phyloP scores from a whole-genome alignment of 2,888 invertebrate species.

The Argyra leucocephala region DNA sequence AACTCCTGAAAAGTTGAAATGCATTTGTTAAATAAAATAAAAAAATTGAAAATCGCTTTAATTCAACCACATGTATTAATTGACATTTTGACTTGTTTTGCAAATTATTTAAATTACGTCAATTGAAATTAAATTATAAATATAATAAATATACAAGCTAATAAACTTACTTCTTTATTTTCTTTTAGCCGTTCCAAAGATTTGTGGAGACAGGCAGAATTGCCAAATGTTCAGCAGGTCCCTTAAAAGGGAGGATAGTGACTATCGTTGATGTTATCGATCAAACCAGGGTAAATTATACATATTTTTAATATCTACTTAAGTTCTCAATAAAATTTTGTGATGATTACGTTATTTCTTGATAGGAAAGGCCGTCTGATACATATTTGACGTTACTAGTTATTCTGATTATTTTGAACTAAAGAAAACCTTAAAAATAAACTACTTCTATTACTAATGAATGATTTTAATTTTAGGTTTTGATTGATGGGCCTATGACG shows the following conservation, averaged over 20 bases:
- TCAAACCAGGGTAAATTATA: slow-evolving; percentile 70
- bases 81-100: not conserved
- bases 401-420: not conserved
- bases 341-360: slow-evolving; percentile 48
- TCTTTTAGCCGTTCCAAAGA: slow-evolving; percentile 71
- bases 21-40: no score
- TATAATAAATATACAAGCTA: no score
- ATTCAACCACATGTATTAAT: slow-evolving; percentile 8
- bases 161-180: slow-evolving; percentile 5
- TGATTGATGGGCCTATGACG: slow-evolving; percentile 86
- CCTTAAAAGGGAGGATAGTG: slow-evolving; percentile 81
- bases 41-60: no score
- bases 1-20: no score
- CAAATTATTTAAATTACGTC: no score
- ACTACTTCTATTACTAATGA: not conserved
- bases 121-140: no score
- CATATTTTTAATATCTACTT: no score
- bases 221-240: slow-evolving; percentile 86
- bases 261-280: slow-evolving; percentile 95
- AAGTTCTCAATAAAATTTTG: slow-evolving; percentile 25
- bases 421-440: not conserved
- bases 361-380: slow-evolving; percentile 72
- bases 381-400: slow-evolving; percentile 51
- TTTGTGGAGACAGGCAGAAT: slow-evolving; percentile 97
- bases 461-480: slow-evolving; percentile 51